Conservation (phyloP, 1,140 invertebrate species). For the Hesperophylax magnus region DNA sequence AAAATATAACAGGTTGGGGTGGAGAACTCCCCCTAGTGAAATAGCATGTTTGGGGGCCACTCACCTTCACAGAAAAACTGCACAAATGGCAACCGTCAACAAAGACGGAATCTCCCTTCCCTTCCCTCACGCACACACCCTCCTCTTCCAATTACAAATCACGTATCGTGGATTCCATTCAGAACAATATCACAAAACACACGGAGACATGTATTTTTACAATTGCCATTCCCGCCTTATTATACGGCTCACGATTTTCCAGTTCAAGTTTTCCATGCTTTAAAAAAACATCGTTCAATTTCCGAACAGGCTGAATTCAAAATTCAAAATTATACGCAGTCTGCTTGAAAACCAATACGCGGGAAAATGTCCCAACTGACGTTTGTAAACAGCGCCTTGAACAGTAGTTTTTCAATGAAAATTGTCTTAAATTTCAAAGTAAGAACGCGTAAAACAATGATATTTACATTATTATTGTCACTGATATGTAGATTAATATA, state of each 20-base stretch:
- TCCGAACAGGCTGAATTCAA: background rate
- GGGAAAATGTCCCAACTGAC: conserved; percentile 22
- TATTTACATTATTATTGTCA: background rate
- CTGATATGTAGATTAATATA: conserved; percentile 14
- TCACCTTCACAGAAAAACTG: conserved; percentile 54
- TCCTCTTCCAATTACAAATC: conserved; percentile 2
- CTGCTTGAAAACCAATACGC: conserved; percentile 19
- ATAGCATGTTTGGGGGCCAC: conserved; percentile 36
- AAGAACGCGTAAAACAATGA: background rate
- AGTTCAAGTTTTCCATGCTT: background rate
- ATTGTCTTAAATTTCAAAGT: background rate
- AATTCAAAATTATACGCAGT: background rate
- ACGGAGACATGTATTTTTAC: background rate
- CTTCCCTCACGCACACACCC: conserved; percentile 29
- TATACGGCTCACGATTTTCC: background rate
- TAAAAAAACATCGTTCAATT: conserved; percentile 2
- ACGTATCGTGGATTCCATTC: conserved; percentile 20
- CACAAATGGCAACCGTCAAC: conserved; percentile 42
- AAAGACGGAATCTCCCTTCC: conserved; percentile 40
- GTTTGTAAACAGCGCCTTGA: conserved; percentile 33
- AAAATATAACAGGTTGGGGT: background rate
- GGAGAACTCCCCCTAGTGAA: background rate
- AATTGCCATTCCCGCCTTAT: conserved; percentile 16
- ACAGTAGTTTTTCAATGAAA: conserved; percentile 1
- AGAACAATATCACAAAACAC: conserved; percentile 24